A percentile compares a stretch with the other conserved stretches of the same genome.
Conservation (phyloP, 2,888 invertebrate species). For the Drosophila incognita region DNA sequence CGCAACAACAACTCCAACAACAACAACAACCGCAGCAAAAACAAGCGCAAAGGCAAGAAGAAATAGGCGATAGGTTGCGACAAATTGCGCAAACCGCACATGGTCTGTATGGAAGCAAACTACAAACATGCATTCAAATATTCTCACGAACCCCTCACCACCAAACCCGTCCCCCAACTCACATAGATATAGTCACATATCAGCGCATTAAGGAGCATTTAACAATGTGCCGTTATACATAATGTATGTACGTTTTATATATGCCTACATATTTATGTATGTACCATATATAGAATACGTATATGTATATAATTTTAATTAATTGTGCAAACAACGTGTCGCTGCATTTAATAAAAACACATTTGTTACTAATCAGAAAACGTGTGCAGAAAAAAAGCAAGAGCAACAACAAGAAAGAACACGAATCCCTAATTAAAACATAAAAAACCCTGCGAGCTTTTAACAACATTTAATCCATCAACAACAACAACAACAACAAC, state of each 20-base stretch:
- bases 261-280: constrained; percentile 32
- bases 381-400: constrained; percentile 28
- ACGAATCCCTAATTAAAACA: constrained; percentile 27
- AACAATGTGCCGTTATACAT: constrained; percentile 40
- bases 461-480: constrained; percentile 50
- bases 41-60: constrained; percentile 79
- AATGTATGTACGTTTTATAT: constrained; percentile 35
- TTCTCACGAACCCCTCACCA: constrained; percentile 25
- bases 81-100: constrained; percentile 62
- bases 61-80: constrained; percentile 50
- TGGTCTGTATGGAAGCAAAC: constrained; percentile 47
- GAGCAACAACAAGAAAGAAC: constrained; percentile 30
- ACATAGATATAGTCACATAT: constrained; percentile 52
- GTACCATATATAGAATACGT: constrained; percentile 39
- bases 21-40: constrained; percentile 69
- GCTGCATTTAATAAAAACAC: constrained; percentile 67
- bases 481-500: constrained; percentile 31
- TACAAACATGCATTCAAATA: constrained; percentile 30
- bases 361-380: constrained; percentile 80
- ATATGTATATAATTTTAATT: constrained; percentile 60
- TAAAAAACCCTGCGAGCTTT: constrained; percentile 28
- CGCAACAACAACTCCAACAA: constrained; percentile 48
- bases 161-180: constrained; percentile 13
- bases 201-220: constrained; percentile 43
- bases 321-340: constrained; percentile 73